Percentiles rank a stretch among this genome's conserved stretches.
Conservation (phyloP, 2,888 invertebrate genomes). For the Thyatira batis region DNA sequence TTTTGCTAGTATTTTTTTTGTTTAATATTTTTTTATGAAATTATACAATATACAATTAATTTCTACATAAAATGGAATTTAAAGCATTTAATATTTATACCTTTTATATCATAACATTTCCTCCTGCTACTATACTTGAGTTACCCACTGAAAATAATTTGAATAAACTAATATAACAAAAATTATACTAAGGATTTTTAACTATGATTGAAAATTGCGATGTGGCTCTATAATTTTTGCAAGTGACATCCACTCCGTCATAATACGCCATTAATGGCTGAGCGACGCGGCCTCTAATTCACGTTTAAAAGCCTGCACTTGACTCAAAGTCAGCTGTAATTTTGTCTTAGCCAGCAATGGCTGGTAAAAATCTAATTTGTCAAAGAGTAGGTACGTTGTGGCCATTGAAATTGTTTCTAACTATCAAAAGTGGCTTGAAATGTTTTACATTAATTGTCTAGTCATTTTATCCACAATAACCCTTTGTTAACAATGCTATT, state of each 20-base stretch:
- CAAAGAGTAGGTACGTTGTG: slow-evolving; percentile 66
- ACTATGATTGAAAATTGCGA: slow-evolving; percentile 38
- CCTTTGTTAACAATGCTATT: background rate
- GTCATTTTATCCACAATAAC: too few species aligned
- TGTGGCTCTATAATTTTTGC: slow-evolving; percentile 69
- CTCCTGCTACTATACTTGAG: background rate
- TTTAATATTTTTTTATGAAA: background rate
- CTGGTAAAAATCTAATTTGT: slow-evolving; percentile 80
- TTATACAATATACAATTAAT: background rate
- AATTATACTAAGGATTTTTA: slow-evolving; percentile 8
- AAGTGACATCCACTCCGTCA: slow-evolving; percentile 71
- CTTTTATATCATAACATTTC: too few species aligned
- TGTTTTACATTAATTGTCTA: background rate
- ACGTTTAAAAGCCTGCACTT: slow-evolving; percentile 81
- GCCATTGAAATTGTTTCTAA: slow-evolving; percentile 46
- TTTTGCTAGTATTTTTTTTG: background rate
- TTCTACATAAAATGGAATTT: too few species aligned
- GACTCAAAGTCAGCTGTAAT: slow-evolving; percentile 78
- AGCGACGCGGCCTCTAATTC: slow-evolving; percentile 76
- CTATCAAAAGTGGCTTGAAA: slow-evolving; percentile 4
- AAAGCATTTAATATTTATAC: too few species aligned
- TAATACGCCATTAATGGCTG: slow-evolving; percentile 77
- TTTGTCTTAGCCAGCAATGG: slow-evolving; percentile 77
- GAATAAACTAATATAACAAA: background rate
- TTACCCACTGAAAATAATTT: background rate